A percentile compares a stretch with the other conserved stretches of the same genome.
Conservation (phyloP, 2,888 invertebrate species). For the Heliconius ismenius region DNA sequence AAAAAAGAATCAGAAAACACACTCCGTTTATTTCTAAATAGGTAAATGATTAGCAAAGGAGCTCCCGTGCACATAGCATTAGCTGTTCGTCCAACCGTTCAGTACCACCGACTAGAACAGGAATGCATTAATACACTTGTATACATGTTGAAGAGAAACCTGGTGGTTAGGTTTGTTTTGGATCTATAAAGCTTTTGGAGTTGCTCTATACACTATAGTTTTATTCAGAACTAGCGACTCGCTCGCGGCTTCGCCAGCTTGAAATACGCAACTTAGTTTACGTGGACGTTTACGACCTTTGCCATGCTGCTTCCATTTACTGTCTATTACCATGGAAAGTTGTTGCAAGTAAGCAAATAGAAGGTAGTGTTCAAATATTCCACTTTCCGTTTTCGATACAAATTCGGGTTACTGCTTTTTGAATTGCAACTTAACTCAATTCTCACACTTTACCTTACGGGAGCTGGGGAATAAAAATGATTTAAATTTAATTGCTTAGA, state of each 20-base stretch:
- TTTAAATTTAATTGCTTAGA: too few relatives aligned
- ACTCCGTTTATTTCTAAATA: background rate
- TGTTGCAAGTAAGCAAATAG: too few relatives aligned
- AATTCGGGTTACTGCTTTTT: too few relatives aligned
- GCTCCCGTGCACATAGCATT: conserved; percentile 21
- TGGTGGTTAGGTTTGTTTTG: conserved; percentile 39
- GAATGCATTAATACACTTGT: conserved; percentile 48
- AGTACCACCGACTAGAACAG: conserved; percentile 22
- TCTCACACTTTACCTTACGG: background rate
- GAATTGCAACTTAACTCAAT: too few relatives aligned
- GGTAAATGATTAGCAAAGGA: conserved; percentile 19
- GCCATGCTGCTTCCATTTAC: too few relatives aligned
- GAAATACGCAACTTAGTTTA: too few relatives aligned
- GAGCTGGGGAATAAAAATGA: background rate
- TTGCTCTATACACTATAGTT: conserved; percentile 9
- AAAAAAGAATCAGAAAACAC: background rate
- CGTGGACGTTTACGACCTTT: too few relatives aligned
- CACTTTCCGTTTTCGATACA: too few relatives aligned
- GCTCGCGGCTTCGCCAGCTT: too few relatives aligned
- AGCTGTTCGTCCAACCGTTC: conserved; percentile 1
- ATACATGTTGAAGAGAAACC: conserved; percentile 35
- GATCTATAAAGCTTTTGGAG: conserved; percentile 16
- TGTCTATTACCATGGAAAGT: too few relatives aligned
- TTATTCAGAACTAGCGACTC: too few relatives aligned
- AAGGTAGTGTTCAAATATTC: too few relatives aligned